Conservation (phyloP, 2,113 vertebrate genomes). For the Dicentrarchus labrax region DNA sequence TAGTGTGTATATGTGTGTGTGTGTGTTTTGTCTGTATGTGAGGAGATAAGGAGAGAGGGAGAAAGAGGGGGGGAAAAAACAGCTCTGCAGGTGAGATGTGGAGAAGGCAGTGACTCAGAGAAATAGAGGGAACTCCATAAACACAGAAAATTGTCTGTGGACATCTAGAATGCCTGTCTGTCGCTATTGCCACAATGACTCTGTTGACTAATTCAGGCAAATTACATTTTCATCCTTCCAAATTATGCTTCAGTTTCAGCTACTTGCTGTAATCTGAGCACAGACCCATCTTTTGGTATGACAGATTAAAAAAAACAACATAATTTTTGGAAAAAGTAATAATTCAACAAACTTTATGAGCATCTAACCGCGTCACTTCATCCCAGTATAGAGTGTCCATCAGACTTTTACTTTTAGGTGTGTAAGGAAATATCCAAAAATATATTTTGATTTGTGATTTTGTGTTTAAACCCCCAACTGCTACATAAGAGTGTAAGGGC, state of each 20-base stretch:
- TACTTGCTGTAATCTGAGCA: background rate
- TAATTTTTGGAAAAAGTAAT: background rate
- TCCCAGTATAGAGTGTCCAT: background rate
- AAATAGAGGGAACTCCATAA: conserved; percentile 21
- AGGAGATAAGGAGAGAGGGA: conserved; percentile 29
- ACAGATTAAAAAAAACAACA: background rate
- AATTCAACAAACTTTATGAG: background rate
- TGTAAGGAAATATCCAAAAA: no score
- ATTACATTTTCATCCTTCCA: background rate
- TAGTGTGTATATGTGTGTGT: conserved; percentile 21
- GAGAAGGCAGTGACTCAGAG: conserved; percentile 25
- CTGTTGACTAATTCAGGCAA: background rate
- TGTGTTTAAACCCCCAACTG: no score
- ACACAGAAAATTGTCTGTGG: conserved; percentile 1
- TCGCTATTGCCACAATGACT: background rate
- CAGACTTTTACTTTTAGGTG: background rate
- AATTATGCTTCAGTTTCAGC: background rate
- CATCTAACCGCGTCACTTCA: background rate
- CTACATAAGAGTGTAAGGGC: no score
- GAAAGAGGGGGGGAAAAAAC: conserved; percentile 14
- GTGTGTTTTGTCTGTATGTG: conserved; percentile 32
- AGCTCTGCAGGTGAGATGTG: conserved; percentile 8
- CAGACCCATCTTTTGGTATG: background rate
- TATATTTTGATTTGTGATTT: no score
- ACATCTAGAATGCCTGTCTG: background rate